Base-by-base conservation (phyloP, 2,113 vertebrate genomes). In the Illadopsis cleaveri region DNA sequence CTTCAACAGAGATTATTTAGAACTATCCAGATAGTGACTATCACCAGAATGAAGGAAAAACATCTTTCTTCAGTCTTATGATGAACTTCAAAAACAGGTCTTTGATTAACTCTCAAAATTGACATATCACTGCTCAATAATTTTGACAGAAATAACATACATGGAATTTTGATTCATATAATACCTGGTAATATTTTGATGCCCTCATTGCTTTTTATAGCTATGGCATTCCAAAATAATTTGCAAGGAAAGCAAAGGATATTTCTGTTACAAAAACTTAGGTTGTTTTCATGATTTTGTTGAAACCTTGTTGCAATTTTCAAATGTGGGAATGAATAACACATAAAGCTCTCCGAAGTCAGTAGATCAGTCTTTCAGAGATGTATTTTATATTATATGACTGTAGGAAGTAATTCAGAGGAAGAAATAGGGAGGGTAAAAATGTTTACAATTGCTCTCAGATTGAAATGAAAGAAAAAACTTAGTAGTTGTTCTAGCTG, bases 111-210 rank as follows among this genome's bases (percentile, higher is more conserved):
- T 6, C 12, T 75, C 10, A 17, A 91, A 71, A 58, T 3, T 57
- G 15, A 5, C 18, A 54, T 47, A 79, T 31, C 13, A 23, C 11
- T 25, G 8, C 12, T 54, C 0, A 0, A 25, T 86, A 73, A 47
- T 71, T 73, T 75, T 78, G 14, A 37, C 20, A 53, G 5, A n/a
- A 69, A 69, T 10, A 21, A 5, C 12, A 66, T 10, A 44, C 6
- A 53, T 54, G 2, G 47, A 64, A 25, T 82, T 61, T 37, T 66
- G 1, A 44, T 24, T 2, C 35, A 24, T 48, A 11, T 47, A 12
- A 22, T 48, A 69, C 31, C 6, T 48, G 13, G 2, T 23, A 22
- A 70, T 86, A 19, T 54, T 73, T 23, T 35, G 51, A 48, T 69
- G 4, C 4, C 12, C 3, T 92, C 13, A 81, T 61, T 66, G 1